phyloP scores from a whole-genome alignment of 2,888 invertebrate genomes.

The Plebejus argus region DNA sequence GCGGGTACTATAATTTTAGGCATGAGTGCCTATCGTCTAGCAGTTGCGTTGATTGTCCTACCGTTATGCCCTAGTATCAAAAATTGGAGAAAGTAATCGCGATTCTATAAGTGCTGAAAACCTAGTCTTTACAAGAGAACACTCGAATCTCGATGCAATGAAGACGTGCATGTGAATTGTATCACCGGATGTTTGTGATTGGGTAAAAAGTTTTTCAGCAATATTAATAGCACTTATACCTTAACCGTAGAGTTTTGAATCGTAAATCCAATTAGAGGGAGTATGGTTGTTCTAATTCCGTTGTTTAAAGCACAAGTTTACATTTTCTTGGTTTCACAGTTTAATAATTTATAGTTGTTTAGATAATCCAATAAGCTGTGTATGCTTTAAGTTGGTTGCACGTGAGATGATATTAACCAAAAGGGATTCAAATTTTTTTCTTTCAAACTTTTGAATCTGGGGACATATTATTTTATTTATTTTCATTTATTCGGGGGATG shows the following conservation, averaged over 20 bases:
- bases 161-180: slow-evolving; percentile 47
- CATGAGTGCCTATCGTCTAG: slow-evolving; percentile 62
- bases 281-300: slow-evolving; percentile 40
- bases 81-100: slow-evolving; percentile 30
- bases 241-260: slow-evolving; percentile 39
- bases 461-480: no score
- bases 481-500: no score
- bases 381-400: not conserved
- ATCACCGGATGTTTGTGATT: slow-evolving; percentile 62
- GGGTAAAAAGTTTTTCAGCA: slow-evolving; percentile 33
- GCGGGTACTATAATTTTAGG: slow-evolving; percentile 66
- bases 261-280: slow-evolving; percentile 19
- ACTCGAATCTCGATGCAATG: slow-evolving; percentile 57
- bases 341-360: slow-evolving; percentile 33
- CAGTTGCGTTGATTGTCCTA: slow-evolving; percentile 60
- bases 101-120: slow-evolving; percentile 10
- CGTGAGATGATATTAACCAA: slow-evolving; percentile 1
- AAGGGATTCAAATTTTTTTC: not conserved
- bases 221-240: slow-evolving; percentile 37
- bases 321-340: slow-evolving; percentile 36
- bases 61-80: slow-evolving; percentile 48
- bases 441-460: no score
- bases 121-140: slow-evolving; percentile 55
- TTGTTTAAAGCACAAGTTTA: slow-evolving; percentile 35
- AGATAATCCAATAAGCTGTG: slow-evolving; percentile 23